Evolutionary conservation across 2,888 invertebrate species (phyloP), one percentile per base, ranked within the genome.

Genomic region (Torymus aiolomorphi): DNA sequence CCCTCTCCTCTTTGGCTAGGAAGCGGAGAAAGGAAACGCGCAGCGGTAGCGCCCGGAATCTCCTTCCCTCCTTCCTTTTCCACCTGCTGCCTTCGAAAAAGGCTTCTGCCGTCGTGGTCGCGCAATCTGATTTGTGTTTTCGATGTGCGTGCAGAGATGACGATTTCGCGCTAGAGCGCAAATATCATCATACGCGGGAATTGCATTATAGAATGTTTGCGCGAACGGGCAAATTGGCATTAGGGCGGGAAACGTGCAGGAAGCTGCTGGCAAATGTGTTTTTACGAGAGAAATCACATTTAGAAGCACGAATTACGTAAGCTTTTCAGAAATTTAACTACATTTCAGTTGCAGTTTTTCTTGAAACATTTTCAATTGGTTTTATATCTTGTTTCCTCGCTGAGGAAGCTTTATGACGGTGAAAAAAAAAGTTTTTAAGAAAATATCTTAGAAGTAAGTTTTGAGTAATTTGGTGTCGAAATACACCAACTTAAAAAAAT

Each of bases 81-180:
- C 57, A 18, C 12, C 14, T 14, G 20, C 52, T 70, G 52, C 24
- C 63, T 2, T 51, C 31, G 65, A 51, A 69, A 74, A 69, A 69
- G 69, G 14, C 73, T 78, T 69, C 52, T 67, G 57, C 42, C 63
- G 8, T 16, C 18, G 57, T 56, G 56, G 8, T 16, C 18, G 49
- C 11, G 67, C 63, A 80, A 80, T 57, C 66, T 72, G 72, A 80
- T 80, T 80, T 72, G 24, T 67, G 16, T 76, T 80, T 72, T 66
- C 72, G 51, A 76, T 72, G 20, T 51, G 61, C 57, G 51, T 2
- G 31, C 24, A 31, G 52, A 49, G 67, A 75, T 52, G 61, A 61
- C 49, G 74, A 66, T 31, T 62, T 59, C 51, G 24, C 49, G 13
- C 2, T 31, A 5, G 12, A 57, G 52, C 57, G 16, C 12, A 11